Evolutionary conservation across 2,113 vertebrate genomes (phyloP).

Genomic region (Bolborhynchus lineola): DNA sequence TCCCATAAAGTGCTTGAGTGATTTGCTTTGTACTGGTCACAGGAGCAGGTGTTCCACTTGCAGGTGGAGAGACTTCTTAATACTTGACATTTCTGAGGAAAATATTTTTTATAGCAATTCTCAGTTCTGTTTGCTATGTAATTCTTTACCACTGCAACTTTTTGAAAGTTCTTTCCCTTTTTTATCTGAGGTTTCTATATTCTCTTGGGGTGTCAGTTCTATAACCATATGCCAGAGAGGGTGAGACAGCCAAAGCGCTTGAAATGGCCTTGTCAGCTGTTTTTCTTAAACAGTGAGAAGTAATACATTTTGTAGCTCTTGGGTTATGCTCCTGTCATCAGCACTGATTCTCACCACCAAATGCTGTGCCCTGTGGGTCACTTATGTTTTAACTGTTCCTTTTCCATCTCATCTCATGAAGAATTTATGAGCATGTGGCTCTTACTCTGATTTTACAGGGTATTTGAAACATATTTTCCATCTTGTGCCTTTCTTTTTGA

Average conservation of each 20-base stretch:
- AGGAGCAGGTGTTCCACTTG: background rate
- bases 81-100: background rate
- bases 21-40: background rate
- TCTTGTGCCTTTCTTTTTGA: background rate
- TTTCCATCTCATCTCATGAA: background rate
- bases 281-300: background rate
- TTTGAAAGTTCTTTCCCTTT: background rate
- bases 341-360: background rate
- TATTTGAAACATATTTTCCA: background rate
- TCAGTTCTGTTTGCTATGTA: background rate
- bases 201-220: background rate
- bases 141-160: background rate
- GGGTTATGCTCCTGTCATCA: background rate
- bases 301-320: background rate
- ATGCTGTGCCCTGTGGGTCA: background rate
- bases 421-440: background rate
- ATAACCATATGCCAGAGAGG: background rate
- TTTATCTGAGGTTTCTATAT: background rate
- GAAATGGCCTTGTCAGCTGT: background rate
- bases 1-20: background rate
- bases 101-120: background rate
- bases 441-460: background rate
- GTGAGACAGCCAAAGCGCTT: background rate
- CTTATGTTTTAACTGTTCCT: background rate
- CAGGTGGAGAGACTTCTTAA: background rate